Base-by-base conservation (phyloP, 2,888 invertebrate species). In the Cheilosia urbana region DNA sequence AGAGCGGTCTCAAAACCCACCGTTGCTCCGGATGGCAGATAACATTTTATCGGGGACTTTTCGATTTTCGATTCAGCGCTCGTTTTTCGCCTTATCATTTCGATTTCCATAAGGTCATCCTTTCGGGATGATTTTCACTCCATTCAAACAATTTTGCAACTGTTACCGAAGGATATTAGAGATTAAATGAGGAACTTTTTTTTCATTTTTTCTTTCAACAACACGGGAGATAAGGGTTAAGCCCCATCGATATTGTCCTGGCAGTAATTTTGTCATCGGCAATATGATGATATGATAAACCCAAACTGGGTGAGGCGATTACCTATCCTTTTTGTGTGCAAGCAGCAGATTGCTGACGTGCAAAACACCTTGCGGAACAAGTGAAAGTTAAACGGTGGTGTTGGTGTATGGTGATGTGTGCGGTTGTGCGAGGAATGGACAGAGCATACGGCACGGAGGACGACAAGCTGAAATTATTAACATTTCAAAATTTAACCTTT, bases 151-250 rank as follows among this genome's bases (percentile, higher is more conserved):
- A 34, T 21, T 37, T 19, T 11, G 15, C 65, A 65, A 27, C 65
- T 51, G 49, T 37, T 65, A 37, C 30, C n/a, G 11, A 68, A 55
- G 42, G 27, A 53, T 55, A 55, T 42, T 51, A 53, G 53, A 24
- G 24, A 30, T 34, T 27, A 55, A 55, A 68, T 45, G 55, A 47
- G 47, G 49, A 63, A 63, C 19, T 30, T 63, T 63, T 19, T 55
- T 55, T 63, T 2, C 1, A 2, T 21, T 24, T 24, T 24, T 24
- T 24, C 7, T 13, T 1, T 24, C 4, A 11, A 13, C 37, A 13
- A 60, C 11, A 40, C 7, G 0, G 5, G 7, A 34, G 19, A n/a
- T 42, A 37, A 13, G 15, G 15, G 15, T 13, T 37, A 13, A 51
- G 15, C 51, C 13, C 49, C 11, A 58, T 58, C 37, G 58, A 58